Evolutionary conservation across 2,113 vertebrate species (phyloP), one percentile per base, ranked within the genome.

Genomic region (Narcine bancroftii): DNA sequence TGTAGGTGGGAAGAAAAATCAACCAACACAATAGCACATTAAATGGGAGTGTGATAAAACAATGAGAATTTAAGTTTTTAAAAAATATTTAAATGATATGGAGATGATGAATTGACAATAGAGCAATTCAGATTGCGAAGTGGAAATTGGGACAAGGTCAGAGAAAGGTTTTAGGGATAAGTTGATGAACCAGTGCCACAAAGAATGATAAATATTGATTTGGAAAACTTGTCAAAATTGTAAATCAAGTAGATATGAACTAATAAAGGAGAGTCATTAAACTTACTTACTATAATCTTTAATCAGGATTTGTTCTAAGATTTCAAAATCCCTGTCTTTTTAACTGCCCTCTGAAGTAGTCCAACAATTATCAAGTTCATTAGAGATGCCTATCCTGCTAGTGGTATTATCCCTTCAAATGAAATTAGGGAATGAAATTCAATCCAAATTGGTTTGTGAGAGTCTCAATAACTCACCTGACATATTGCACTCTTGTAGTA

Each of bases 401-500:
- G 39, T 45, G 42, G 7, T 39, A 9, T 39, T 19, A 77, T 17
- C 42, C 39, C 36, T 6, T 2, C 19, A 39, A 77, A 45, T 77
- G 75, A 39, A 77, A 24, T 42, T 21, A 29, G 45, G 24, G 3
- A 24, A 50, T 36, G 2, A 39, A 75, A 75, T 75, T n/a, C 19
- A n/a, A n/a, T n/a, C 15, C 10, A 4, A 29, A 29, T 11, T 81
- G 45, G 15, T 9, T 81, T 81, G 24, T 17, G 9, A 60, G 56
- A 11, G 39, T 29, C 19, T 42, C 19, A 3, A 6, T 39, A 50
- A 66, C 93, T 0, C 95, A 98, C 97, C 97, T 89, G 96, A 93
- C 77, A 98, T 96, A 93, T 96, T 97, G 94, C 96, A 97, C 83
- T 98, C 97, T 94, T 97, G 98, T 93, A 99, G 97, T 92, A 99